phyloP scores from a whole-genome alignment of 2,888 invertebrate species.

The Drosophila flavopinicola region DNA sequence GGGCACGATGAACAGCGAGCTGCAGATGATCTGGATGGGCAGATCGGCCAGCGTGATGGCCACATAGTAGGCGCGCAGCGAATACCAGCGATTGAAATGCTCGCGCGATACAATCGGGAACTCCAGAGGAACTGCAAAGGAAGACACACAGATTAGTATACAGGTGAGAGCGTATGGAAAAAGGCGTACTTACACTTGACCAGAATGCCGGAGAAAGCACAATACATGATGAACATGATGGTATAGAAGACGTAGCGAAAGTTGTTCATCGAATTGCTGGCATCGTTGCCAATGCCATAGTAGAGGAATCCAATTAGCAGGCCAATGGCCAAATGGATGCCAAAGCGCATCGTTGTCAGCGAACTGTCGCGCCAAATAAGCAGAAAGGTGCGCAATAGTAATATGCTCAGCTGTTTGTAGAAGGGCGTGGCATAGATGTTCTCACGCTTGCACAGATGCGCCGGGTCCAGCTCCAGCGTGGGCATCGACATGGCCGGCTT shows the following conservation, averaged over 20 bases:
- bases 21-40: constrained; percentile 91
- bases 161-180: too few relatives aligned
- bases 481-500: constrained; percentile 51
- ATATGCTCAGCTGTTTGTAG: constrained; percentile 86
- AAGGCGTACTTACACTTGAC: constrained; percentile 92
- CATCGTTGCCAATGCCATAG: constrained; percentile 94
- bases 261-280: constrained; percentile 92
- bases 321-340: constrained; percentile 92
- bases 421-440: constrained; percentile 86
- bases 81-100: constrained; percentile 96
- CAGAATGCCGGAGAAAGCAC: constrained; percentile 95
- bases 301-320: constrained; percentile 93
- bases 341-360: constrained; percentile 90
- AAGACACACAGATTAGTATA: background rate
- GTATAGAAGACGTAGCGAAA: constrained; percentile 95
- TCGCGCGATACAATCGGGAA: constrained; percentile 92
- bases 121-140: constrained; percentile 90
- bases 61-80: constrained; percentile 91
- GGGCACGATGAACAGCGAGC: constrained; percentile 90
- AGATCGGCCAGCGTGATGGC: constrained; percentile 92
- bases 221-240: constrained; percentile 97
- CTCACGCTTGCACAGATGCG: constrained; percentile 80
- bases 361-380: constrained; percentile 89
- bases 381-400: constrained; percentile 87
- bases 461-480: constrained; percentile 69